Percentiles rank a stretch among this genome's conserved stretches.
Conservation (phyloP, 2,113 vertebrate species). For the Coreoperca whiteheadi region DNA sequence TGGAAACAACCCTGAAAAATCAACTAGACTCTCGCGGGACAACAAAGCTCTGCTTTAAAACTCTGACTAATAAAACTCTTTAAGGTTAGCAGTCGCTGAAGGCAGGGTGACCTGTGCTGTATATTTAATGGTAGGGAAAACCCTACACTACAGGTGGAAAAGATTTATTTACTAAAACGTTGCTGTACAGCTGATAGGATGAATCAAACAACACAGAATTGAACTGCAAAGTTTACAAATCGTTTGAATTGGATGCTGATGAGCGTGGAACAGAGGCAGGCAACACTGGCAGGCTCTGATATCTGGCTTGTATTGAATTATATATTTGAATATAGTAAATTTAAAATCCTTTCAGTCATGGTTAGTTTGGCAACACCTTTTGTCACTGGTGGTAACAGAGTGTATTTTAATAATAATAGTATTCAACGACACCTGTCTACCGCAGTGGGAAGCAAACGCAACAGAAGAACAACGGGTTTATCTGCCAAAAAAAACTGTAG, state of each 20-base stretch:
- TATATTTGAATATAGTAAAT: not conserved
- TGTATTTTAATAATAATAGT: too few relatives aligned
- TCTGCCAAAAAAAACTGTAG: not conserved
- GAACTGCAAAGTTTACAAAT: slow-evolving; percentile 31
- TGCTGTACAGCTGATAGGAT: slow-evolving; percentile 12
- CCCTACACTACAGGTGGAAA: not conserved
- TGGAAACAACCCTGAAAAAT: slow-evolving; percentile 19
- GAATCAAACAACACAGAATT: slow-evolving; percentile 22
- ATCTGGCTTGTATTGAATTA: not conserved
- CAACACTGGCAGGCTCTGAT: not conserved
- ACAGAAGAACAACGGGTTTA: not conserved
- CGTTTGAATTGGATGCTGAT: slow-evolving; percentile 8
- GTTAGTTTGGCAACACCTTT: not conserved
- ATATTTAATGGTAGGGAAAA: slow-evolving; percentile 13
- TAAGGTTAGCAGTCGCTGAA: slow-evolving; percentile 17
- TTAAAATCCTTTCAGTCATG: not conserved
- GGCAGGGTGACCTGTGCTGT: too few relatives aligned
- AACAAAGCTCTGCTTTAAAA: slow-evolving; percentile 8
- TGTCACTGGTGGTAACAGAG: not conserved
- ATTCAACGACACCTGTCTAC: not conserved
- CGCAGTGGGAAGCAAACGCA: not conserved
- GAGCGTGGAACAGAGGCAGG: not conserved
- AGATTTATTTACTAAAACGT: slow-evolving; percentile 14
- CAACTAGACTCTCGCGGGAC: not conserved
- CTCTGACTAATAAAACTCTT: slow-evolving; percentile 25